Evolutionary conservation across 2,888 invertebrate genomes (phyloP).

Genomic region (Helleia helle): DNA sequence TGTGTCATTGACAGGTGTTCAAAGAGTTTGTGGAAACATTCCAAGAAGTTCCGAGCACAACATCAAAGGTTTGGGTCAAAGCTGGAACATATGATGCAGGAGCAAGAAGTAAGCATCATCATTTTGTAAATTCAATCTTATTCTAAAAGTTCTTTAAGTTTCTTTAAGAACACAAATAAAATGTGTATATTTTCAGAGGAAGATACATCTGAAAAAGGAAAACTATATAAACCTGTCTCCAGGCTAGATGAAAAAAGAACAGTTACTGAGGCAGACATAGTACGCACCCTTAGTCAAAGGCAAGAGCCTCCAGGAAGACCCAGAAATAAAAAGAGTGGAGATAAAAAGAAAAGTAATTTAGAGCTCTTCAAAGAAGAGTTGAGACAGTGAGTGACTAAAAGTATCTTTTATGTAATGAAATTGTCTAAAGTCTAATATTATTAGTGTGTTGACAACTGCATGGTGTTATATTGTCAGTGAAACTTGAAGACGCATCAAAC

Average conservation of each 20-base stretch:
- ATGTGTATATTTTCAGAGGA: constrained; percentile 76
- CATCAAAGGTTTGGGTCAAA: constrained; percentile 96
- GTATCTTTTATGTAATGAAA: constrained; percentile 12
- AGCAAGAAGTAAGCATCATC: constrained; percentile 82
- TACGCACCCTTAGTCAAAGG: constrained; percentile 72
- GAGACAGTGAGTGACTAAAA: constrained; percentile 79
- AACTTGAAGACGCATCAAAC: too few relatives aligned
- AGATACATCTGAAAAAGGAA: constrained; percentile 90
- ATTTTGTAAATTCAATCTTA: too few relatives aligned
- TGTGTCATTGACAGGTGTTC: constrained; percentile 79
- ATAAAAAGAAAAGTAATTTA: constrained; percentile 96
- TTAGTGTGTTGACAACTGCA: too few relatives aligned
- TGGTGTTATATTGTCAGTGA: too few relatives aligned
- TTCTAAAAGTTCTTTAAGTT: not conserved
- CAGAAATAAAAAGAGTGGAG: constrained; percentile 53
- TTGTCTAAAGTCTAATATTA: too few relatives aligned
- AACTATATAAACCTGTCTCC: constrained; percentile 93
- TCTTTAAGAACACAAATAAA: not conserved
- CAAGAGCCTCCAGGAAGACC: constrained; percentile 35
- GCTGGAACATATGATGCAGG: constrained; percentile 98
- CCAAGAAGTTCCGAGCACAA: constrained; percentile 86
- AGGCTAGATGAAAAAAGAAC: constrained; percentile 75
- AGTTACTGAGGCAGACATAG: constrained; percentile 40
- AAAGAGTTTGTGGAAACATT: constrained; percentile 98
- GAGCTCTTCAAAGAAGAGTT: constrained; percentile 99